These are phyloP conservation scores for Conus ventricosus DNA, from an alignment of 1,140 invertebrate genomes.

Conservation along the genomic window DNA sequence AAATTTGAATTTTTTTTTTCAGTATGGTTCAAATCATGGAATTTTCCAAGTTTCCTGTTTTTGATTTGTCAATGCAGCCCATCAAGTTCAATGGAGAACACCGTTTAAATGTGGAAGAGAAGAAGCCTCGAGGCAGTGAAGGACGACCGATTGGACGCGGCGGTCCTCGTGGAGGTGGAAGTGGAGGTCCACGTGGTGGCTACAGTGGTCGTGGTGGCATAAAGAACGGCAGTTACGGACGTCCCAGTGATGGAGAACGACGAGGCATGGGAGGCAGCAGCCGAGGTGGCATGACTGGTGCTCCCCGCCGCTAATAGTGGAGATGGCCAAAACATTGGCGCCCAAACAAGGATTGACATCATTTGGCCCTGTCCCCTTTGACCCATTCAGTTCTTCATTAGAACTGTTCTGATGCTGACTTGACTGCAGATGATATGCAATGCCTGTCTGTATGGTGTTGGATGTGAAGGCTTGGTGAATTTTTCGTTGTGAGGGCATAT, in stretches of 20 bases:
- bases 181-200: slow-evolving; percentile 61
- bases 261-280: background rate
- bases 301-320: background rate
- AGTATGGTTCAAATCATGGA: too few species aligned
- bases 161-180: slow-evolving; percentile 48
- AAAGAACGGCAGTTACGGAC: slow-evolving; percentile 39
- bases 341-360: background rate
- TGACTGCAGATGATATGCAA: background rate
- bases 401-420: background rate
- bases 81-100: slow-evolving; percentile 84
- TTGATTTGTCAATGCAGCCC: slow-evolving; percentile 78
- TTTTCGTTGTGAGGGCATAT: background rate
- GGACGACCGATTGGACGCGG: slow-evolving; percentile 73
- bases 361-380: background rate
- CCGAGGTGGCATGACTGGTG: background rate
- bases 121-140: slow-evolving; percentile 80
- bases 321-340: background rate
- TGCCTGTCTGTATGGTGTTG: background rate
- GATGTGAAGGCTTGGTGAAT: background rate
- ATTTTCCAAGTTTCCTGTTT: too few species aligned
- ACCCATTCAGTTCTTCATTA: background rate
- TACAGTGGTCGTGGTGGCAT: slow-evolving; percentile 50
- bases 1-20: too few species aligned
- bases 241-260: slow-evolving; percentile 48
- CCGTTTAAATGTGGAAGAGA: slow-evolving; percentile 93